phyloP scores from a whole-genome alignment of 1,140 invertebrate genomes.

The Caerostris darwini region DNA sequence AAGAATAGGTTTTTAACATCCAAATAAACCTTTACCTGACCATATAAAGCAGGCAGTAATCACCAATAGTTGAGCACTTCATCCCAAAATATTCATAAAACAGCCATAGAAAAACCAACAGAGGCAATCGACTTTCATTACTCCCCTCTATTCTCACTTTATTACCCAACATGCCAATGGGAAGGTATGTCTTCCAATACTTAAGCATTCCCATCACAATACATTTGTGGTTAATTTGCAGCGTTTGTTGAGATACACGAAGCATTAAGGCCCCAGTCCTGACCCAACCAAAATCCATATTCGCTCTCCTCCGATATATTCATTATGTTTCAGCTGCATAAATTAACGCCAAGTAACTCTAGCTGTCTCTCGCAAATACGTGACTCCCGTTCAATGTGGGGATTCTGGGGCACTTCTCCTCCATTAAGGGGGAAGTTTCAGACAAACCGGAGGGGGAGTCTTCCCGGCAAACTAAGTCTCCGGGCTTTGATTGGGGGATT shows the following conservation, averaged over 20 bases:
- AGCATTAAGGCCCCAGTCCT: not conserved
- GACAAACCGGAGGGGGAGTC: not conserved
- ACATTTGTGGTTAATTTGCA: not conserved
- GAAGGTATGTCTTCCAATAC: not conserved
- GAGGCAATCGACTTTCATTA: not conserved
- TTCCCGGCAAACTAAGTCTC: slow-evolving; percentile 21
- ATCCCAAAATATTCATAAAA: too few species aligned
- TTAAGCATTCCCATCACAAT: not conserved
- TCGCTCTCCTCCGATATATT: not conserved
- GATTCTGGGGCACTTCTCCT: not conserved
- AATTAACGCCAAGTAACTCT: not conserved
- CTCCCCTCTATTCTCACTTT: not conserved
- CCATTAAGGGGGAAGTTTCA: not conserved
- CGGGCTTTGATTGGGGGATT: slow-evolving; percentile 40
- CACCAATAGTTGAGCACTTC: too few species aligned
- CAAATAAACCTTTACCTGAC: too few species aligned
- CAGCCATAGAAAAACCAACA: too few species aligned
- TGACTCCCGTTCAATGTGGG: not conserved
- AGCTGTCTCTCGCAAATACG: not conserved
- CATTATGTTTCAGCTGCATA: slow-evolving; percentile 6
- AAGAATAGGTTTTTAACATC: too few species aligned
- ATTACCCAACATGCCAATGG: not conserved
- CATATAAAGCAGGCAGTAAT: too few species aligned
- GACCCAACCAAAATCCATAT: not conserved
- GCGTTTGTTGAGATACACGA: slow-evolving; percentile 2